Conservation (phyloP, 2,888 invertebrate genomes). For the Caenorhabditis auriculariae region DNA sequence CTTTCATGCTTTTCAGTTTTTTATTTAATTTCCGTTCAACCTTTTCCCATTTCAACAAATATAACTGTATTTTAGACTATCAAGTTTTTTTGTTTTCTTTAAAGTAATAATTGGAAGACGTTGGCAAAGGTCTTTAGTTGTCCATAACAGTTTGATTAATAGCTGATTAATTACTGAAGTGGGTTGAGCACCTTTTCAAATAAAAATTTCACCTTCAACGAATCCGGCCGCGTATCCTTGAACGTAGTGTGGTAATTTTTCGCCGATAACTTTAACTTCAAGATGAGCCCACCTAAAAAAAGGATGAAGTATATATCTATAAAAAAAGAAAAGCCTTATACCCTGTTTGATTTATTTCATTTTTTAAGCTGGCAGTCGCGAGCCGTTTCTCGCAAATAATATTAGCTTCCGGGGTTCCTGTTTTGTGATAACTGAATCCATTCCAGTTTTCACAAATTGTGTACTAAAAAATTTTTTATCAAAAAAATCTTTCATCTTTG, state of each 20-base stretch:
- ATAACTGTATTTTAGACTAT: too few species aligned
- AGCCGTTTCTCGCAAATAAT: conserved; percentile 35
- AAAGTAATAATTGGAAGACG: too few species aligned
- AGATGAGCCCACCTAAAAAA: conserved; percentile 47
- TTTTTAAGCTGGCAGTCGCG: conserved; percentile 37
- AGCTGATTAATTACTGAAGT: too few species aligned
- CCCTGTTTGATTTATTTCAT: conserved; percentile 48
- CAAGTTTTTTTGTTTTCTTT: too few species aligned
- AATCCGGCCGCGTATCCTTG: conserved; percentile 60
- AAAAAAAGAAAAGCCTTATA: too few species aligned
- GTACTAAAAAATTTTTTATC: conserved; percentile 22
- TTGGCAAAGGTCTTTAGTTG: too few species aligned
- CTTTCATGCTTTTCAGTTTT: too few species aligned
- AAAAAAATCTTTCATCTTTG: conserved; percentile 2
- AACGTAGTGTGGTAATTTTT: conserved; percentile 40
- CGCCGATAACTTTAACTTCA: conserved; percentile 51
- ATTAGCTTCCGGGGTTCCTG: conserved; percentile 17
- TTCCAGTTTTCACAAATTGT: conserved; percentile 30
- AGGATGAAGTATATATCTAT: background rate
- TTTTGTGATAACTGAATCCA: conserved; percentile 37
- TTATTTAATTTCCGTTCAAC: too few species aligned
- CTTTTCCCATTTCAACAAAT: too few species aligned
- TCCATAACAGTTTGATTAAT: too few species aligned
- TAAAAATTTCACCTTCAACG: conserved; percentile 58
- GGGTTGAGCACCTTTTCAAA: too few species aligned